Evolutionary conservation across 2,888 invertebrate species (phyloP), one percentile per base, ranked within the genome.

Genomic region (Hemistola chrysoprasaria): DNA sequence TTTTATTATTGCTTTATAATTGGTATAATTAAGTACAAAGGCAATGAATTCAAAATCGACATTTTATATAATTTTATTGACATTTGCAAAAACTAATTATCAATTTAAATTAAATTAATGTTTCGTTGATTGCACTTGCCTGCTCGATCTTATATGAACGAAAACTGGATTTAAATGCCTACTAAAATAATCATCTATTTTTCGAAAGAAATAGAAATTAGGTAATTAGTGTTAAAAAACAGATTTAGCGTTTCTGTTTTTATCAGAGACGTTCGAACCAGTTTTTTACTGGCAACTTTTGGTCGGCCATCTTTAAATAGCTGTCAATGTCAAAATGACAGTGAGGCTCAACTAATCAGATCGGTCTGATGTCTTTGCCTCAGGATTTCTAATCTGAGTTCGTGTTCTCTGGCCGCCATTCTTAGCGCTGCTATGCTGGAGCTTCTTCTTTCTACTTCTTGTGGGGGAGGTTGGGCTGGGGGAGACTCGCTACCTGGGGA

Each of bases 361-460:
- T 95, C 95, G 0, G 91, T 90, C 42, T 92, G 91, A 25, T 93
- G 93, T 68, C 94, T 92, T 65, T 95, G 95, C 36, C 96, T 90
- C 37, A 96, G 73, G 91, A 95, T 93, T 77, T 96, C 96, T 60
- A 96, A 85, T 70, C 95, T 92, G 30, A 96, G 82, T 75, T 97
- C 97, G 72, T 97, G 97, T 73, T 97, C 97, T 34, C 97, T 90
- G 0, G 97, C 97, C 58, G 97, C 97, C 62, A 96, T 90, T 53
- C 97, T 90, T 23, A 97, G 83, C 0, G 95, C 94, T 0, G 96
- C 97, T 59, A 97, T 97, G 65, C 97, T 97, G 20, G 95, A 95
- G 59, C 95, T 95, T 59, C 96, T 88, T 53, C 96, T 90, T 75
- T 96, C 96, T 40, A 95, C 93, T 52, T 95, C 95, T 11, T 93